Evolutionary conservation across 2,113 vertebrate species (phyloP).

Genomic region (Lutjanus erythropterus): DNA sequence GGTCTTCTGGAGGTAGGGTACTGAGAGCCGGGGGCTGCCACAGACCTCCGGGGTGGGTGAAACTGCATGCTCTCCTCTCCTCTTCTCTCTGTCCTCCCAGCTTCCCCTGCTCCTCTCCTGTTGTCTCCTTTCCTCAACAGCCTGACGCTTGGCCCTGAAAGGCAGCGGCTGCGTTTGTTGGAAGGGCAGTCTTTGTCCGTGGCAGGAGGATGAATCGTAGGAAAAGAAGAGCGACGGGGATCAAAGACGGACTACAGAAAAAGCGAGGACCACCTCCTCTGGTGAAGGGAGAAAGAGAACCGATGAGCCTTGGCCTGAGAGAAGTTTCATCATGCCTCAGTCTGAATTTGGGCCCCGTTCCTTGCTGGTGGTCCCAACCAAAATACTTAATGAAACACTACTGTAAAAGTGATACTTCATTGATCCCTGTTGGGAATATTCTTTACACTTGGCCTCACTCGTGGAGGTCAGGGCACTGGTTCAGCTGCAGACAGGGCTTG

Average conservation of each 20-base stretch:
- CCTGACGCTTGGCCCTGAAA: constrained; percentile 87
- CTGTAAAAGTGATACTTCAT: constrained; percentile 67
- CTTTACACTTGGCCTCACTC: constrained; percentile 34
- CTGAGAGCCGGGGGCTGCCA: constrained; percentile 67
- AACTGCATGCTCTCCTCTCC: constrained; percentile 70
- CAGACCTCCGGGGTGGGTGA: constrained; percentile 81
- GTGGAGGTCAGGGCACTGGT: constrained; percentile 36
- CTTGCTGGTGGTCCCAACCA: constrained; percentile 57
- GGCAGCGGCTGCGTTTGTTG: constrained; percentile 81
- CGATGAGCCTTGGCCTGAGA: constrained; percentile 58
- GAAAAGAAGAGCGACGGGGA: constrained; percentile 70
- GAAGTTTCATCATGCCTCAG: constrained; percentile 61
- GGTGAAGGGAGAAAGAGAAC: constrained; percentile 67
- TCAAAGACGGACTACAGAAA: constrained; percentile 74
- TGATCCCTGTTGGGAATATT: constrained; percentile 58
- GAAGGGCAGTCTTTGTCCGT: constrained; percentile 75
- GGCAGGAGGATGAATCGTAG: constrained; percentile 73
- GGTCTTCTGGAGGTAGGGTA: constrained; percentile 80
- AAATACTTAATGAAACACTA: constrained; percentile 56
- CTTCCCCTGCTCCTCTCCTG: constrained; percentile 68
- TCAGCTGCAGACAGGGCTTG: too few relatives aligned
- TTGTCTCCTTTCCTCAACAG: constrained; percentile 76
- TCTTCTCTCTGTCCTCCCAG: constrained; percentile 58
- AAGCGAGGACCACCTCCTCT: constrained; percentile 72
- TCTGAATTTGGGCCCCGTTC: constrained; percentile 34